phyloP scores from a whole-genome alignment of 2,797 vertebrate species.

The Anguilla marmorata region DNA sequence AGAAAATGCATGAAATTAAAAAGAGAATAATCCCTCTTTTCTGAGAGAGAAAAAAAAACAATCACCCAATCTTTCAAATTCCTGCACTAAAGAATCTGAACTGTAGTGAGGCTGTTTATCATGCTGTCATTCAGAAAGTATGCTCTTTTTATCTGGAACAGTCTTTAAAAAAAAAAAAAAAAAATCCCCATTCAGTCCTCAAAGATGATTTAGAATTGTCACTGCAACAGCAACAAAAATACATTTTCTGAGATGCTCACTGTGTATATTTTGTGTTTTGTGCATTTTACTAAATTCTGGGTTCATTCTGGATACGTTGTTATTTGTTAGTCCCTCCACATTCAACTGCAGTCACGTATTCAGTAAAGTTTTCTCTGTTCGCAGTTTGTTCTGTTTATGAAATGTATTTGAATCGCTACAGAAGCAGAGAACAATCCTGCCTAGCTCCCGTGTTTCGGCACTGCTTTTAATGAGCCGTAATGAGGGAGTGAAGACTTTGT shows the following conservation, averaged over 20 bases:
- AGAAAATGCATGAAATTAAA: slow-evolving; percentile 66
- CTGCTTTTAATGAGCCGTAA: slow-evolving; percentile 80
- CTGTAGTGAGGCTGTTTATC: background rate
- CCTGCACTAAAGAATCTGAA: background rate
- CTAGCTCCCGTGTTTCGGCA: slow-evolving; percentile 57
- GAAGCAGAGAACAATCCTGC: slow-evolving; percentile 26
- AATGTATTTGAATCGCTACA: slow-evolving; percentile 70
- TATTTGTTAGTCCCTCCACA: background rate
- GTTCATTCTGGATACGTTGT: background rate
- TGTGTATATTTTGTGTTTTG: background rate
- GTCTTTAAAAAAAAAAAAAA: background rate
- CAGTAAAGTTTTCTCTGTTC: background rate
- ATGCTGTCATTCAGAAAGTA: background rate
- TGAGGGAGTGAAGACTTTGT: slow-evolving; percentile 80
- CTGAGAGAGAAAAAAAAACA: slow-evolving; percentile 22
- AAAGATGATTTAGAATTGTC: slow-evolving; percentile 16
- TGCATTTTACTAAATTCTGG: background rate
- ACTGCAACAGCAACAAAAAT: slow-evolving; percentile 2
- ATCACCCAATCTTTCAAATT: slow-evolving; percentile 13
- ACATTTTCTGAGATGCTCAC: slow-evolving; percentile 13
- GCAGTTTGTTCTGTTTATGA: slow-evolving; percentile 55
- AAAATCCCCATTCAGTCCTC: background rate
- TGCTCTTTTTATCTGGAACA: slow-evolving; percentile 5
- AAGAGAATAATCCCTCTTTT: slow-evolving; percentile 25
- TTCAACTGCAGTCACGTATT: background rate